Evolutionary conservation across 2,888 invertebrate genomes (phyloP).

Genomic region (Protophormia terraenovae): DNA sequence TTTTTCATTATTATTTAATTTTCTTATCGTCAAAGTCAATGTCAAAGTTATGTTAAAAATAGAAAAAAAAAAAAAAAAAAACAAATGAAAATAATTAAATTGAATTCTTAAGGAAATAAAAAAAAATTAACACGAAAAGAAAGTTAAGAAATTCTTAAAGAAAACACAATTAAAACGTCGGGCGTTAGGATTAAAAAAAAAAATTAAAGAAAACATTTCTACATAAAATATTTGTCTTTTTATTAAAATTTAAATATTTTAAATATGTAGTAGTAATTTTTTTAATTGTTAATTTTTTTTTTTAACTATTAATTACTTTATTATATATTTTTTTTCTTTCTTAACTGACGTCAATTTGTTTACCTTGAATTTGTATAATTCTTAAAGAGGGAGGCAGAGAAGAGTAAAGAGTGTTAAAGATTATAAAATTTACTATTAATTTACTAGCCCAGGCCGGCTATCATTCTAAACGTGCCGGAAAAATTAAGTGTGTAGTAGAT

Average conservation of each 20-base stretch:
- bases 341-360: neutral
- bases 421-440: neutral
- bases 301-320: neutral
- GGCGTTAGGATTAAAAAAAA: no score
- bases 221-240: no score
- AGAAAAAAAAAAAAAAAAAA: constrained; percentile 9
- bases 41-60: constrained; percentile 71
- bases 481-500: neutral
- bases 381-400: neutral
- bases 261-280: neutral
- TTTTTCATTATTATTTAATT: neutral
- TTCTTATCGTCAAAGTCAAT: constrained; percentile 74
- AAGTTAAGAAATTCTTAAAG: neutral
- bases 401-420: neutral
- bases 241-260: no score
- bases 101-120: no score
- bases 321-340: neutral
- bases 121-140: neutral
- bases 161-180: no score
- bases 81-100: neutral
- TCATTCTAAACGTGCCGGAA: constrained; percentile 34
- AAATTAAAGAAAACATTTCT: no score
- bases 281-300: neutral
- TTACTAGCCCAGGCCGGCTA: neutral
- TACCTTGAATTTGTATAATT: neutral